These are phyloP conservation scores for Hyles vespertilio DNA, from an alignment of 1,140 invertebrate species.

Conservation along the genomic window DNA sequence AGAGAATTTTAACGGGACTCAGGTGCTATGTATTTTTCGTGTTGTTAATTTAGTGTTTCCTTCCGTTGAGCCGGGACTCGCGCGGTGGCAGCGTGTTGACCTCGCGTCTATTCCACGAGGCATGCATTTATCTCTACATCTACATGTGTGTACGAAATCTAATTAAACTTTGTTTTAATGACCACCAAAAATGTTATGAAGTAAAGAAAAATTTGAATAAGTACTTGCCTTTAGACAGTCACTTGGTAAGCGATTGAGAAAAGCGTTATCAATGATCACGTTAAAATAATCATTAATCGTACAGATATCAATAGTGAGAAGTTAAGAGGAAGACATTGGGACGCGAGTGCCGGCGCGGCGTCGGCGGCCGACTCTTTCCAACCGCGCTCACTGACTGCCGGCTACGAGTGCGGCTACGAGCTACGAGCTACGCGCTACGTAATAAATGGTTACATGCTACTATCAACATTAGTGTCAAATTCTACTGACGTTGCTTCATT, in stretches of 20 bases:
- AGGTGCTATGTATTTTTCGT: slow-evolving; percentile 4
- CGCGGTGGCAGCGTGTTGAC: slow-evolving; percentile 17
- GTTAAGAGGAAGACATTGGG: slow-evolving; percentile 14
- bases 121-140: slow-evolving; percentile 1
- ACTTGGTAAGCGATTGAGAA: too few relatives aligned
- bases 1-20: background rate
- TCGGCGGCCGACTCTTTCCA: slow-evolving; percentile 42
- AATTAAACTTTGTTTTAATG: background rate
- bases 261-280: slow-evolving; percentile 2
- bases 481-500: slow-evolving; percentile 3
- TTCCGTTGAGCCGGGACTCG: slow-evolving; percentile 15
- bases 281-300: slow-evolving; percentile 9
- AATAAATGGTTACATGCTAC: background rate
- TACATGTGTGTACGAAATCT: background rate
- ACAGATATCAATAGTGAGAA: slow-evolving; percentile 13
- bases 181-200: too few relatives aligned
- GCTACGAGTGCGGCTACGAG: slow-evolving; percentile 24
- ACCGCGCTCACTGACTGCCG: slow-evolving; percentile 50
- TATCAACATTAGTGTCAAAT: slow-evolving; percentile 8
- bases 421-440: slow-evolving; percentile 49
- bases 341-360: slow-evolving; percentile 18
- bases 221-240: too few relatives aligned
- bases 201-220: too few relatives aligned
- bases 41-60: slow-evolving; percentile 12
- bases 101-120: slow-evolving; percentile 18